Conservation (phyloP, 1,140 invertebrate genomes). For the Caenorhabditis inopinata region DNA sequence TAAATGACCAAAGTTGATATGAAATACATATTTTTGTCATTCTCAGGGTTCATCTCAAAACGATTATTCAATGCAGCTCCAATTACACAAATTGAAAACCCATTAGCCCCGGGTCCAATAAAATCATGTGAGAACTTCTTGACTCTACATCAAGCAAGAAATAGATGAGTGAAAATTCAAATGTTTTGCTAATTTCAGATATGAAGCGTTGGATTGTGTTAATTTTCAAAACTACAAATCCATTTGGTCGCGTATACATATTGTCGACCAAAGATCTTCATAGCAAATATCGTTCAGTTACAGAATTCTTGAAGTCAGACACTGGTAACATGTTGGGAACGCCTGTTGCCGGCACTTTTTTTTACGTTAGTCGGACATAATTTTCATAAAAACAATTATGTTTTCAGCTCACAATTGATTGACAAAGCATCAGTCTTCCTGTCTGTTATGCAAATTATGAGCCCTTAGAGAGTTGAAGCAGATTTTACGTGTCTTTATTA, state of each 20-base stretch:
- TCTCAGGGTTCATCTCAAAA: slow-evolving; percentile 43
- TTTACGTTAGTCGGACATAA: slow-evolving; percentile 46
- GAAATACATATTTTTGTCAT: neutral
- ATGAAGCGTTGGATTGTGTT: slow-evolving; percentile 43
- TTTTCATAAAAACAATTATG: too few species aligned
- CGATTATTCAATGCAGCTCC: slow-evolving; percentile 41
- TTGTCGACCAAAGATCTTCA: slow-evolving; percentile 43
- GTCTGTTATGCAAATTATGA: neutral
- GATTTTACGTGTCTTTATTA: slow-evolving; percentile 10
- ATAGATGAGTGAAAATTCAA: neutral
- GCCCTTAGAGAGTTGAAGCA: neutral
- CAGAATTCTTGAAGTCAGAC: slow-evolving; percentile 44
- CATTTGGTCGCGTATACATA: slow-evolving; percentile 43
- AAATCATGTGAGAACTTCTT: slow-evolving; percentile 42
- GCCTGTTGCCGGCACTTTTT: slow-evolving; percentile 44
- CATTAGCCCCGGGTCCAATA: slow-evolving; percentile 28
- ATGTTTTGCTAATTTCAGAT: slow-evolving; percentile 24
- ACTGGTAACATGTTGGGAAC: slow-evolving; percentile 47
- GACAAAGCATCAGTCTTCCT: too few species aligned
- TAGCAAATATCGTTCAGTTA: slow-evolving; percentile 42
- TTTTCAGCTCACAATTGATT: neutral
- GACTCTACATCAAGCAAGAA: neutral
- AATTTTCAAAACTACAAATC: slow-evolving; percentile 43
- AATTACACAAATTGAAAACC: slow-evolving; percentile 46
- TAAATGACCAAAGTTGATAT: neutral